A percentile compares a stretch with the other conserved stretches of the same genome.
phyloP scores from a whole-genome alignment of 2,888 invertebrate genomes.

The Stenotaenia linearis region DNA sequence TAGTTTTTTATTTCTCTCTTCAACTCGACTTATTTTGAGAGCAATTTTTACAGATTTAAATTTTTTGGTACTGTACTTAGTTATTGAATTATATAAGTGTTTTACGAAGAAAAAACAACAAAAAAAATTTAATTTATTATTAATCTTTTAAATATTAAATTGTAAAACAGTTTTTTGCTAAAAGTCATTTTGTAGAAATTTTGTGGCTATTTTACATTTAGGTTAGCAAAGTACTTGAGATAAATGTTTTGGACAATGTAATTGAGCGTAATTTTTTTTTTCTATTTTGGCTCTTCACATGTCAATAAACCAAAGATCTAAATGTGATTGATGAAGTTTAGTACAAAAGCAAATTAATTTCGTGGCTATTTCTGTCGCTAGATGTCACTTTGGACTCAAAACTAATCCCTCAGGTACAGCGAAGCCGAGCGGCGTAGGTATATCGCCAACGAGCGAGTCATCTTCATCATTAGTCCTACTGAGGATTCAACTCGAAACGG shows the following conservation, averaged over 20 bases:
- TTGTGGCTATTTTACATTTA: not conserved
- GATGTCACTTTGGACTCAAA: not conserved
- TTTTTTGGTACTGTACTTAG: not conserved
- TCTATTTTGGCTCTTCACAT: not conserved
- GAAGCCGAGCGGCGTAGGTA: not conserved
- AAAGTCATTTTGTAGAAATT: constrained; percentile 5
- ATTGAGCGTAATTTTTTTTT: not conserved
- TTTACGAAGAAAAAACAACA: not conserved
- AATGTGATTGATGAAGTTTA: not conserved
- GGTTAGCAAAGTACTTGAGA: constrained; percentile 4
- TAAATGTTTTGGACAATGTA: constrained; percentile 21
- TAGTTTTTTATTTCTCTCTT: too few species aligned
- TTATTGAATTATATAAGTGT: not conserved
- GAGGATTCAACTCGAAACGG: not conserved
- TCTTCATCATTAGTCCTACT: not conserved
- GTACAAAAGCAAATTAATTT: not conserved
- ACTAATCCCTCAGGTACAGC: too few species aligned
- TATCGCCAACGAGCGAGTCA: not conserved
- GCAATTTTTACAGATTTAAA: not conserved
- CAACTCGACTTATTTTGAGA: not conserved
- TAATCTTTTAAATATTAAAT: not conserved
- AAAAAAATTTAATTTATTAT: not conserved
- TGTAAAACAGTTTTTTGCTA: not conserved
- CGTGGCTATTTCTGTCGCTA: not conserved
- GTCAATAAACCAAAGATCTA: constrained; percentile 17